Evolutionary conservation across 2,113 vertebrate species (phyloP), one percentile per base, ranked within the genome.

Genomic region (Peromyscus maniculatus): DNA sequence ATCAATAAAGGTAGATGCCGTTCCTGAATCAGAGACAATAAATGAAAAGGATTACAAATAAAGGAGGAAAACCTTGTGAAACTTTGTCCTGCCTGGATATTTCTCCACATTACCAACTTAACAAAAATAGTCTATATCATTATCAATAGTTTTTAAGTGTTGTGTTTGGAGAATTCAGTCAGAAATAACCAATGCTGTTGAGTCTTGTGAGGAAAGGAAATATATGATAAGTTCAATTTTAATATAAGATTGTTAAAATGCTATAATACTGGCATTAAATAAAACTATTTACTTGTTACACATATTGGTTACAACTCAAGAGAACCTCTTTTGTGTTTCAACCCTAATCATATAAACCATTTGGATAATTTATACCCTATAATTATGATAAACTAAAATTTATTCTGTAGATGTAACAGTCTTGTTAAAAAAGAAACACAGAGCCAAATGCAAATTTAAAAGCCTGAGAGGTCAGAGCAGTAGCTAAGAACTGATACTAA

Each of bases 41-140:
- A 94, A 89, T 80, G 3, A 88, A 83, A 95, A 93, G n/a, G 66
- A 36, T 79, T 83, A 49, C 8, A 83, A 89, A 91, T 43, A 82
- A 92, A 87, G 31, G 10, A 77, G 7, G n/a, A 31, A 92, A 83
- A 89, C 5, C 52, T 33, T 55, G 7, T 5, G 21, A n/a, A 83
- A 24, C 3, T 74, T 95, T 88, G 83, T 91, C n/a, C 36, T 90
- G 11, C 91, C 46, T 57, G 87, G 28, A 57, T 7, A 39, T 43
- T 22, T 71, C 10, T 80, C 39, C 80, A 49, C 16, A 93, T 89
- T 33, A 80, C 24, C 17, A 33, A 55, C 22, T 94, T 59, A 83
- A 87, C 17, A 92, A 91, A 33, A 2, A 89, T 22, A 66, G 24
- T 67, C 19, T 52, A 28, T 55, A 52, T 17, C 9, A 83, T 87